phyloP scores from a whole-genome alignment of 92 coral and sea anemone genomes.

The Montipora capitata region DNA sequence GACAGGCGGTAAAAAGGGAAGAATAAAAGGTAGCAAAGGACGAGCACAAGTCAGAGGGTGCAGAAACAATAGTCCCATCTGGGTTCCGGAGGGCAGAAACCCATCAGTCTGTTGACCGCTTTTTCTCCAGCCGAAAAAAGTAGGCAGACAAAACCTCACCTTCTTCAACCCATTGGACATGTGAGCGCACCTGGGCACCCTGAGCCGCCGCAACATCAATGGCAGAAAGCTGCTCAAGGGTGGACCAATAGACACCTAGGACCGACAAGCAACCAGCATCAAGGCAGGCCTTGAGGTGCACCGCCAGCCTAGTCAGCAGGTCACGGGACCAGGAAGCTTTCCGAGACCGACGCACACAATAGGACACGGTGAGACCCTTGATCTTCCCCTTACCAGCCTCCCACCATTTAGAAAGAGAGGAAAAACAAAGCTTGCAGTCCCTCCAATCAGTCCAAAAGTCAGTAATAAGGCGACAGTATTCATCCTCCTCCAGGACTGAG shows the following conservation, averaged over 20 bases:
- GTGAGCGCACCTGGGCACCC: constrained; percentile 11
- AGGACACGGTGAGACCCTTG: constrained; percentile 11
- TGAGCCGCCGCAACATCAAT: not conserved
- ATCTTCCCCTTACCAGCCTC: constrained; percentile 46
- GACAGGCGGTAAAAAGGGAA: not conserved
- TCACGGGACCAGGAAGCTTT: not conserved
- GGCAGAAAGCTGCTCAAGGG: not conserved
- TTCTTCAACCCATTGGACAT: constrained; percentile 29
- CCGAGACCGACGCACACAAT: not conserved
- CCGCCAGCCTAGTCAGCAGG: not conserved
- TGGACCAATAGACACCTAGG: not conserved
- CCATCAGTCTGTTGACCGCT: not conserved
- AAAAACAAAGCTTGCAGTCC: not conserved
- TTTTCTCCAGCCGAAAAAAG: constrained; percentile 26
- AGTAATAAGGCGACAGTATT: not conserved
- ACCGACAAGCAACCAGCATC: constrained; percentile 12
- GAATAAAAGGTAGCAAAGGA: constrained; percentile 23
- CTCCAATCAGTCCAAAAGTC: constrained; percentile 60
- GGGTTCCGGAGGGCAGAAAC: not conserved
- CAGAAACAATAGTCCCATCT: not conserved
- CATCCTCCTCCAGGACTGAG: constrained; percentile 31
- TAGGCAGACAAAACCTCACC: constrained; percentile 40
- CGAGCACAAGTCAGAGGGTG: not conserved
- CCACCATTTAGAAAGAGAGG: constrained; percentile 46
- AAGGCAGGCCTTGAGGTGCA: not conserved